Conservation (phyloP, 2,888 invertebrate species). For the Synergus umbraculus region DNA sequence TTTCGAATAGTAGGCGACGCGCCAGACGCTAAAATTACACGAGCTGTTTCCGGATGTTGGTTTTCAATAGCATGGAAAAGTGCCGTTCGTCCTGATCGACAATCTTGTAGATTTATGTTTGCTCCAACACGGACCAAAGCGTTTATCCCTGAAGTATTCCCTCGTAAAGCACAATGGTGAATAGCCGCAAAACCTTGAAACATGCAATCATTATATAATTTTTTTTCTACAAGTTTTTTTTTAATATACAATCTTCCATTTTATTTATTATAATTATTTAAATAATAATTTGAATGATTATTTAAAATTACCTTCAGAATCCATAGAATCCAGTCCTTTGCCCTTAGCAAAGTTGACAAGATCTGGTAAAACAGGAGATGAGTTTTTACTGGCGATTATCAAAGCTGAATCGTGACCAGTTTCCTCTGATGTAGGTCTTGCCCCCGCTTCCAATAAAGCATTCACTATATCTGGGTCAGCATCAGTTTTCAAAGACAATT, state of each 20-base stretch:
- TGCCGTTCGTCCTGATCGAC: conserved; percentile 70
- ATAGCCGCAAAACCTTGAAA: conserved; percentile 67
- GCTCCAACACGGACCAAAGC: conserved; percentile 62
- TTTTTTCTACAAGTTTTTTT: background rate
- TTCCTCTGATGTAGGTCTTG: conserved; percentile 60
- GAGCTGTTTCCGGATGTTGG: conserved; percentile 55
- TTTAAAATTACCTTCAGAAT: conserved; percentile 61
- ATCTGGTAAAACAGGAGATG: conserved; percentile 57
- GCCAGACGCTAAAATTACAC: conserved; percentile 59
- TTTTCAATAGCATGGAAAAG: conserved; percentile 72
- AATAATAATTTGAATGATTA: conserved; percentile 25
- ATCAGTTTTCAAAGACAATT: conserved; percentile 65
- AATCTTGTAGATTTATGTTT: conserved; percentile 66
- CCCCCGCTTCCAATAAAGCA: conserved; percentile 66
- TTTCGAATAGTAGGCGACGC: conserved; percentile 65
- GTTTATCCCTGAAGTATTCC: conserved; percentile 60
- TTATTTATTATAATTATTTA: no score
- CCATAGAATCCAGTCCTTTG: conserved; percentile 57
- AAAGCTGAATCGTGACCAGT: conserved; percentile 67
- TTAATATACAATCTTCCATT: background rate
- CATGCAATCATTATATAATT: conserved; percentile 3
- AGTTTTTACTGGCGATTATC: conserved; percentile 65
- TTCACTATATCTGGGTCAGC: conserved; percentile 61
- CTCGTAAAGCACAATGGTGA: conserved; percentile 68
- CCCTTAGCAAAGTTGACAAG: conserved; percentile 58